These are phyloP conservation scores for Diachrysia chrysitis DNA, from an alignment of 2,888 invertebrate species.

Conservation along the genomic window DNA sequence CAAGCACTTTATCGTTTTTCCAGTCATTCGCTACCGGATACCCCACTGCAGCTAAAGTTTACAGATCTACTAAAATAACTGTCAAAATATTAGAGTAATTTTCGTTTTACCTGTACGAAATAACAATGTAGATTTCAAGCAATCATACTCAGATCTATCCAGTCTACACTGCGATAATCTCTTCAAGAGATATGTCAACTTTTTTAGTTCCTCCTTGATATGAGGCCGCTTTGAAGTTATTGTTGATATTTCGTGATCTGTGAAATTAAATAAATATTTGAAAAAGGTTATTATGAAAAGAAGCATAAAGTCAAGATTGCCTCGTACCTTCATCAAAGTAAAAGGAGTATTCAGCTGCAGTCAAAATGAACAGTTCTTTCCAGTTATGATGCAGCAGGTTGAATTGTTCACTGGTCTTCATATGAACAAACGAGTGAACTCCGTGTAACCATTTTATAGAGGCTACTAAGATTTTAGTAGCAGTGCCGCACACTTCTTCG, in stretches of 20 bases:
- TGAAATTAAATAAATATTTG: conserved; percentile 61
- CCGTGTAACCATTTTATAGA: conserved; percentile 95
- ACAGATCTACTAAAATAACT: not conserved
- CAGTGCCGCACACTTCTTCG: conserved; percentile 89
- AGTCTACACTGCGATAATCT: conserved; percentile 91
- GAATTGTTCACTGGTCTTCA: conserved; percentile 91
- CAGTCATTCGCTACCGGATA: too few relatives aligned
- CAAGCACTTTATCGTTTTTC: too few relatives aligned
- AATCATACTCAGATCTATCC: conserved; percentile 95
- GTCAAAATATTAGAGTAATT: not conserved
- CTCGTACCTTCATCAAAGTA: conserved; percentile 92
- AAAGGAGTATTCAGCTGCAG: conserved; percentile 94
- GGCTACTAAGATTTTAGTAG: conserved; percentile 93
- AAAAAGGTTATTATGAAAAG: too few relatives aligned
- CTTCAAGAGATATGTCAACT: conserved; percentile 90
- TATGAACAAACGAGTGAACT: conserved; percentile 93
- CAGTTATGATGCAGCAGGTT: conserved; percentile 93
- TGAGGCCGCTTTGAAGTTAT: conserved; percentile 84
- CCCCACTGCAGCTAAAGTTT: too few relatives aligned
- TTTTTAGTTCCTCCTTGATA: conserved; percentile 83
- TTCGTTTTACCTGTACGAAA: conserved; percentile 92
- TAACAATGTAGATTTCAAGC: conserved; percentile 94
- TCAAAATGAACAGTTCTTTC: conserved; percentile 95
- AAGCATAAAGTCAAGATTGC: not conserved
- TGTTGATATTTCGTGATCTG: conserved; percentile 79